Conservation (phyloP, 2,797 vertebrate genomes). For the Lacerta viridis region DNA sequence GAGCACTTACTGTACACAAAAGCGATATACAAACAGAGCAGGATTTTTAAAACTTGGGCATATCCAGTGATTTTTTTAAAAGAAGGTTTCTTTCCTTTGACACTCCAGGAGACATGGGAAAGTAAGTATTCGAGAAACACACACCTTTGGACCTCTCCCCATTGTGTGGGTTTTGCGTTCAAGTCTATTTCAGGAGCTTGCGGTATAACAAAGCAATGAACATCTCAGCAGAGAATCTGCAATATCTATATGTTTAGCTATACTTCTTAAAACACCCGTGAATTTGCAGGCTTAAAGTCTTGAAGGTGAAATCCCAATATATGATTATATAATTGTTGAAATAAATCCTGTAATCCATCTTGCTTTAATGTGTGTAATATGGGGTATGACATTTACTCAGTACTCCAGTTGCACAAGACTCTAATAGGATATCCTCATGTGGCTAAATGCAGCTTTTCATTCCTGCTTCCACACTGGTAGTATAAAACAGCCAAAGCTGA, state of each 20-base stretch:
- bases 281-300: constrained; percentile 3
- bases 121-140: background rate
- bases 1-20: background rate
- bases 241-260: background rate
- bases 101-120: background rate
- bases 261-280: background rate
- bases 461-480: background rate
- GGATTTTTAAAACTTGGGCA: background rate
- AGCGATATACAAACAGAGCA: background rate
- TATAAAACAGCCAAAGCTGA: background rate
- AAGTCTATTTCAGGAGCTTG: background rate
- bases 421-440: constrained; percentile 1
- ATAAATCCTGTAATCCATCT: constrained; percentile 28
- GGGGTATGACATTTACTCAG: background rate
- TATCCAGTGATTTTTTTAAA: background rate
- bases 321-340: constrained; percentile 7
- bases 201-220: background rate
- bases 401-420: background rate
- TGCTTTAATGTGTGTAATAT: background rate
- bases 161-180: background rate
- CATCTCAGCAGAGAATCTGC: background rate
- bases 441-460: constrained; percentile 4
- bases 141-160: background rate
- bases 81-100: too few relatives aligned
- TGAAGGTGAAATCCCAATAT: constrained; percentile 7